Evolutionary conservation across 1,140 invertebrate genomes (phyloP).

Genomic region (Scylla paramamosain): DNA sequence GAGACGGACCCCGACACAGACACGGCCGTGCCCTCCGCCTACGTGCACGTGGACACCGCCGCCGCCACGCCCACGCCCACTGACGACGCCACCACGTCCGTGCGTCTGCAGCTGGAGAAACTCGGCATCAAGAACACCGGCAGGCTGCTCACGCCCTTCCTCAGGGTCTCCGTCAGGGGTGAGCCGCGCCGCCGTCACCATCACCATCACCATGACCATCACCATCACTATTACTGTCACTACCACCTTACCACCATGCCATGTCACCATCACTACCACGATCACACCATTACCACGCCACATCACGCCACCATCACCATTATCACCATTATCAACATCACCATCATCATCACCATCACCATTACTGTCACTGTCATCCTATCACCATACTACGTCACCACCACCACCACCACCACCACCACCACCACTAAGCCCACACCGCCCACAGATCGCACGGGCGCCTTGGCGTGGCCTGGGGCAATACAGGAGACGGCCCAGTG

Average conservation of each 20-base stretch:
- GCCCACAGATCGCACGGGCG: slow-evolving; percentile 48
- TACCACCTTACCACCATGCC: too few species aligned
- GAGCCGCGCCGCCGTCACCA: neutral
- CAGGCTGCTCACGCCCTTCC: slow-evolving; percentile 62
- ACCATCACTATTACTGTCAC: too few species aligned
- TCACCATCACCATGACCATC: too few species aligned
- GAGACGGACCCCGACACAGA: slow-evolving; percentile 61
- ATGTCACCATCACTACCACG: too few species aligned
- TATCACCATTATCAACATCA: too few species aligned
- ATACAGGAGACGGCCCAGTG: slow-evolving; percentile 55
- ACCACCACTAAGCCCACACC: too few species aligned
- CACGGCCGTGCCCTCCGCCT: slow-evolving; percentile 54
- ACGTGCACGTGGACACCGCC: slow-evolving; percentile 62
- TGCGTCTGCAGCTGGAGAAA: slow-evolving; percentile 69
- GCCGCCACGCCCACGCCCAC: slow-evolving; percentile 59
- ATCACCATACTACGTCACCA: too few species aligned
- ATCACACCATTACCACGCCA: too few species aligned
- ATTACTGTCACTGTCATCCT: too few species aligned
- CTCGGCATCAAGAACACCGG: slow-evolving; percentile 68
- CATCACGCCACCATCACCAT: too few species aligned
- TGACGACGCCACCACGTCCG: slow-evolving; percentile 39
- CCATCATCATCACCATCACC: too few species aligned
- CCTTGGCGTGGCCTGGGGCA: neutral
- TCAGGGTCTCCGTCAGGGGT: slow-evolving; percentile 75
- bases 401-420: too few species aligned